Evolutionary conservation across 2,888 invertebrate species (phyloP), one percentile per base, ranked within the genome.

Genomic region (Mylabris sibirica): DNA sequence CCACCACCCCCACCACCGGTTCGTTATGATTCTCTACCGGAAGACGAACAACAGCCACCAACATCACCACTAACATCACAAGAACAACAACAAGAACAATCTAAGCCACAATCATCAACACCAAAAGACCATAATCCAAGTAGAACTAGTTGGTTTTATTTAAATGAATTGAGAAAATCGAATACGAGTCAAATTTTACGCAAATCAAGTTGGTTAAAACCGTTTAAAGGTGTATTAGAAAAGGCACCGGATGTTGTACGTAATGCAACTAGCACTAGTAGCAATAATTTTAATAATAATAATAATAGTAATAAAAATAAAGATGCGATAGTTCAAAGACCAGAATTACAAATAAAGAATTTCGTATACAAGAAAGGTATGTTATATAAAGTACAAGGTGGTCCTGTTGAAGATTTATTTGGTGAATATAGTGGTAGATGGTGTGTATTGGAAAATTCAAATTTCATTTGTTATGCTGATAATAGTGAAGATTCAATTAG

Each of bases 391-490:
- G 86, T 89, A 49, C 86, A 87, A 4, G 86, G 87, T 8, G 90
- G 91, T 9, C 89, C 90, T 0, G 91, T 92, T 1, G 92, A 92
- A 75, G 91, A 92, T 73, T 85, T 92, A 66, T 89, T 93, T 64
- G 93, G 93, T 72, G 93, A 94, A 81, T 89, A 92, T 79, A 91
- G 92, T 72, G 88, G 88, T n/a, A 87, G 92, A 57, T 91, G 90
- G 84, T 92, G 92, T 79, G 88, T 92, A 53, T 82, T 95, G 26
- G 89, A 91, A 4, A 92, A 93, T 74, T 89, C 91, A 59, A 91
- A 91, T 79, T 85, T 95, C 34, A 88, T 90, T 73, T 93, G 93
- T 79, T 93, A 91, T 77, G 86, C 90, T 5, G 94, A 95, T 79
- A 91, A 91, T 74, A 90, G 89, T 65, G 90, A 91, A 84, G 88